Base-by-base conservation (phyloP, 2,888 invertebrate genomes). In the Oxytorus armatus region DNA sequence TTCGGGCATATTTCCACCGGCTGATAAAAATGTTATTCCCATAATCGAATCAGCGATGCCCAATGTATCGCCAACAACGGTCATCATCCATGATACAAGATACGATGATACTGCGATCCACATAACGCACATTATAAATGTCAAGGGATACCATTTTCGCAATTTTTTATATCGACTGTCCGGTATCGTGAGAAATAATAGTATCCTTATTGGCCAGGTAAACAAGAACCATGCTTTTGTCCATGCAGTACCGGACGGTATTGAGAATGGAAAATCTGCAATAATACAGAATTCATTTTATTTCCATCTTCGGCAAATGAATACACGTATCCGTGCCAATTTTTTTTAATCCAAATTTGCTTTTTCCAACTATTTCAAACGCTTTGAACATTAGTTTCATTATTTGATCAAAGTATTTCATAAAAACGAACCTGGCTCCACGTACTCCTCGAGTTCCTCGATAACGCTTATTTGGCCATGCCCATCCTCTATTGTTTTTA, bases 61-160 rank as follows among this genome's bases (percentile, higher is more conserved):
- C 49, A 97, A 94, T 0, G 97, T 96, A 82, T 95, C 94, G 29
- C 98, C 98, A 83, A 98, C 95, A 2, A 96, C 93, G 33, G 97
- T 95, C 90, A 98, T 96, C 95, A 98, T 97, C 98, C 98, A 98
- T 0, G 98, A 96, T 25, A 97, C 96, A 69, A 97, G 86, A 89
- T 98, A 98, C 0, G 98, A 97, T 83, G 97, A 95, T 0, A 93
- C 91, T 1, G 96, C 98, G 82, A 98, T 97, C 95, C 97, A 97
- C 1, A 96, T 90, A 25, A 98, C 95, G 88, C 97, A 97, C 95
- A 98, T 96, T 14, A 96, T 82, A 89, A 98, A 98, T 0, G 97
- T 95, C 0, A 96, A 47, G 0, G 97, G 96, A 89, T 96, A 98
- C 82, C 94, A 92, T 63, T 92, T 94, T 18, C 94, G 93, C 86